These are phyloP conservation scores for Mixornis gularis DNA, from an alignment of 2,113 vertebrate genomes.

Conservation along the genomic window DNA sequence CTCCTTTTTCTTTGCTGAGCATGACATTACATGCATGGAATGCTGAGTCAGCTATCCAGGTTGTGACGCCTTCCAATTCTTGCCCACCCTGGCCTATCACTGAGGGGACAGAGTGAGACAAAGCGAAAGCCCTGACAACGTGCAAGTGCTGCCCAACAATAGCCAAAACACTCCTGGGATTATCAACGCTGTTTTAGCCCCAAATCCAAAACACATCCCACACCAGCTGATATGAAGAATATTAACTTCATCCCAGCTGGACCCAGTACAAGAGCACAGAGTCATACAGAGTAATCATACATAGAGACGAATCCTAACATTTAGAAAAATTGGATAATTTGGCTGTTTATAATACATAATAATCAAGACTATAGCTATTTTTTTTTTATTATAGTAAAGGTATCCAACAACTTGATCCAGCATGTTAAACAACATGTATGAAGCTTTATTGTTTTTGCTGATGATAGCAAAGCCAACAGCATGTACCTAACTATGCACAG, in stretches of 20 bases:
- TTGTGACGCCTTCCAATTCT: not conserved
- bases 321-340: not conserved
- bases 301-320: not conserved
- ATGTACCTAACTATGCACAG: not conserved
- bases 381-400: not conserved
- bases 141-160: not conserved
- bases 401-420: not conserved
- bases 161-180: not conserved
- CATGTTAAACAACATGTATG: not conserved
- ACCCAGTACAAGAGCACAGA: not conserved
- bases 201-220: not conserved
- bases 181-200: not conserved
- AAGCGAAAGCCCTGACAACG: not conserved
- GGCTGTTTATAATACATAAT: not conserved
- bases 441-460: not conserved
- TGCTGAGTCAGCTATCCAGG: not conserved
- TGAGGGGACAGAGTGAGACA: not conserved
- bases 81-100: not conserved
- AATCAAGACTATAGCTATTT: not conserved
- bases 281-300: not conserved
- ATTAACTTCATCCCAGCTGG: not conserved
- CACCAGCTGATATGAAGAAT: not conserved
- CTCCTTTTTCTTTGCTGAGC: not conserved
- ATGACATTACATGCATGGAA: not conserved
- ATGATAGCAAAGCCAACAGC: not conserved